Base-by-base conservation (phyloP, 2,888 invertebrate genomes). In the Tigriopus californicus region DNA sequence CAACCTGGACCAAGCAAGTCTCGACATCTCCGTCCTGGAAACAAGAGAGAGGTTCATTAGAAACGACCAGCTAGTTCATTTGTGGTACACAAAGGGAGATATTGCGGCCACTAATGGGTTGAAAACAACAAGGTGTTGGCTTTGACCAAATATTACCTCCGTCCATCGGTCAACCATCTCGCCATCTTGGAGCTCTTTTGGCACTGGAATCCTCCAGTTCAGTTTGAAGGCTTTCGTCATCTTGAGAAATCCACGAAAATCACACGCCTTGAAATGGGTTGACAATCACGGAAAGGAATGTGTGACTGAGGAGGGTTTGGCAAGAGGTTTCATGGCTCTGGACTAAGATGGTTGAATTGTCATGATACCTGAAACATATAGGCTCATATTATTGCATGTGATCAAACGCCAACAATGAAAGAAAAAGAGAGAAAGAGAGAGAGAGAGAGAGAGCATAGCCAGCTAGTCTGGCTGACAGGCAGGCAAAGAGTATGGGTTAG, bases 1-100 rank as follows among this genome's bases (percentile, higher is more conserved):
- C 95, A 52, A 92, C 94, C 74, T 87, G 87, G 73, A 95, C 90
- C 64, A 82, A 72, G 67, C 91, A 91, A 70, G 81, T 83, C 70
- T 95, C 90, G 59, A 82, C 76, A 66, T 89, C 92, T 48, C 83
- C 82, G 68, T 92, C 92, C 73, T 76, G 60, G 40, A 53, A 59
- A 40, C 41, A 60, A 58, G 55, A 13, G 15, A 60, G 25, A 24
- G 33, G 33, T 11, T 33, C 4, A 52, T 8, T 3, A 52, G 1
- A 25, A 52, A 18, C 1, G 33, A 6, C 18, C 1, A 52, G 33
- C 12, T 15, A 8, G 13, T 51, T 8, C 18, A 51, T 52, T 12
- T n/a, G 33, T 10, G 11, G 15, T 2, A 6, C 1, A 47, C 47
- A 47, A 20, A 20, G n/a, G 18, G 11, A 47, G n/a, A 13, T 51